Base-by-base conservation (phyloP, 2,888 invertebrate genomes). In the Caenorhabditis drosophilae region DNA sequence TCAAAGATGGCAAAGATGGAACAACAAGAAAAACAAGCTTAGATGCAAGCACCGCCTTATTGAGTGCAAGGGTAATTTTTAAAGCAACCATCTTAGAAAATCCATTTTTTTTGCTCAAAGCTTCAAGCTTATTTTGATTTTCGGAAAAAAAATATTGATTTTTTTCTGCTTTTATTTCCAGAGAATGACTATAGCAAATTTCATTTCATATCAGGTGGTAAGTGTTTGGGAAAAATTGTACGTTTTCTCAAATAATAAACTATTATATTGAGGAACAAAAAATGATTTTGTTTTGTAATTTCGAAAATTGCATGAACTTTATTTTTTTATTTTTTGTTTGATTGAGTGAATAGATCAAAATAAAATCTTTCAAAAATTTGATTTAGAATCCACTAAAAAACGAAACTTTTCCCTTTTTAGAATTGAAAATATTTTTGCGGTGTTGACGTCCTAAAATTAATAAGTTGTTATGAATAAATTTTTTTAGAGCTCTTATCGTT, bases 11-110 rank as follows among this genome's bases (percentile, higher is more conserved):
- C 20, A 45, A 61, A 36, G 72, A 72, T 48, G 64, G 63, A 15
- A 59, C 62, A 6, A 72, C 72, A 2, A 48, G 67, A 2, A 62
- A 68, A 35, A 68, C 62, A 3, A 72, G 72, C 23, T 44, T 67
- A 36, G 72, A 72, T 46, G 68, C 66, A 3, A 67, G 67, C 15
- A 68, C 68, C 4, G 63, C 68, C 38, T 60, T 72, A 36, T 36
- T 72, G 6, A 68, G 62, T 31, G 58, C 72, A 12, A 42, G 68
- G 41, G 68, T 66, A 26, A 34, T 54, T 38, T 16, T 3, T 11
- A 23, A 23, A 6, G 31, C 12, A 31, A 31, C 12, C 6, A 9
- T 31, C 12, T 31, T 16, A n/a, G 31, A 31, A n/a, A n/a, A n/a
- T n/a, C n/a, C n/a, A n/a, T n/a, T n/a, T n/a, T n/a, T n/a, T n/a